phyloP scores from a whole-genome alignment of 2,888 invertebrate genomes.

The Catotricha subobsoleta region DNA sequence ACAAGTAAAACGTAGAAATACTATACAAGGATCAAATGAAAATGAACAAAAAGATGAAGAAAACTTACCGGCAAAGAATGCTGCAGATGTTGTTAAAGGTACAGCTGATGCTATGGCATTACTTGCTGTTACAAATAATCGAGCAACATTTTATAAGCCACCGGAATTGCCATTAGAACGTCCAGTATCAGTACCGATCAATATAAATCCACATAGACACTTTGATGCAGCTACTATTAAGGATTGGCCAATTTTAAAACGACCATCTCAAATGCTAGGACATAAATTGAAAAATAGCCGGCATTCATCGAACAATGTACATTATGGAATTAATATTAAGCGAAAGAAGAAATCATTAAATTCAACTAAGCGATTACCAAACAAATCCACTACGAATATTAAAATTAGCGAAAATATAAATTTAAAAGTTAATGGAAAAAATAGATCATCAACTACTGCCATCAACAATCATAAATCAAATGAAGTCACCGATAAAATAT shows the following conservation, averaged over 20 bases:
- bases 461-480: too few relatives aligned
- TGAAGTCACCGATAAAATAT: too few relatives aligned
- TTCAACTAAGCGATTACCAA: too few relatives aligned
- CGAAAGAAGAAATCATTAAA: too few relatives aligned
- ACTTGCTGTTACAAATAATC: slow-evolving; percentile 18
- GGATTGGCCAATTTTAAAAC: slow-evolving; percentile 7
- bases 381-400: too few relatives aligned
- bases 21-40: background rate
- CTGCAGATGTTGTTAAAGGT: slow-evolving; percentile 13
- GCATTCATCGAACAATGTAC: too few relatives aligned
- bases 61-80: background rate
- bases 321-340: too few relatives aligned
- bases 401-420: too few relatives aligned
- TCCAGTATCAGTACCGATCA: slow-evolving; percentile 14
- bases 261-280: too few relatives aligned
- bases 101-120: slow-evolving; percentile 17
- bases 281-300: too few relatives aligned
- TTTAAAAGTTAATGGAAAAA: too few relatives aligned
- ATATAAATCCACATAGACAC: background rate
- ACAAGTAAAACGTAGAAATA: background rate
- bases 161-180: slow-evolving; percentile 25
- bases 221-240: background rate
- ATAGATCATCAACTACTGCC: too few relatives aligned
- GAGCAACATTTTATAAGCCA: slow-evolving; percentile 22
- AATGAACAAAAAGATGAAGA: background rate